Conservation (phyloP, 2,113 vertebrate genomes). For the Motacilla alba region DNA sequence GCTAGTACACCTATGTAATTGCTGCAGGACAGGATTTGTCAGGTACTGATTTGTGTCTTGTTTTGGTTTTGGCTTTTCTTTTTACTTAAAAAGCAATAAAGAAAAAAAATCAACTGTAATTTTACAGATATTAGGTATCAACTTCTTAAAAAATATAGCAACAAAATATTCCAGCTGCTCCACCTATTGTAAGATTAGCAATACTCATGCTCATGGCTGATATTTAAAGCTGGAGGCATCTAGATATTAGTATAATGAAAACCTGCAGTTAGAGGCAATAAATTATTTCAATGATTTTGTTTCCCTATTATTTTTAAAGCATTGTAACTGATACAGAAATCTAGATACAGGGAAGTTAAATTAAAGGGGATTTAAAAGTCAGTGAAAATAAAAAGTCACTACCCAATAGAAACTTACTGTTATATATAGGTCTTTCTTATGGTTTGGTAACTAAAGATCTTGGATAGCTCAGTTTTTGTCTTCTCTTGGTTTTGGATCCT, state of each 20-base stretch:
- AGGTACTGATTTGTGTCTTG: neutral
- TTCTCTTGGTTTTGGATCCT: neutral
- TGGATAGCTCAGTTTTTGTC: neutral
- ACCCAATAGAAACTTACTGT: neutral
- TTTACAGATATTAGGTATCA: neutral
- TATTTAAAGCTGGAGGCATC: neutral
- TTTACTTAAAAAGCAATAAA: neutral
- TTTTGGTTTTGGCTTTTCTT: neutral
- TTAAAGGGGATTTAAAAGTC: neutral
- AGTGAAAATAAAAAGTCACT: neutral
- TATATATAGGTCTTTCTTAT: neutral
- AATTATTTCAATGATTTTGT: neutral
- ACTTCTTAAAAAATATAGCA: neutral
- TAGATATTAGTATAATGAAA: neutral
- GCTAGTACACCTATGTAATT: neutral
- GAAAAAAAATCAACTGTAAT: neutral
- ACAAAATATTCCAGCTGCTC: neutral
- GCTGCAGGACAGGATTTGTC: neutral
- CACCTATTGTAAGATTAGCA: neutral
- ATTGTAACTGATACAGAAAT: neutral
- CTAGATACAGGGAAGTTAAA: neutral
- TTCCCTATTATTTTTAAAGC: neutral
- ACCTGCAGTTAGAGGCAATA: neutral
- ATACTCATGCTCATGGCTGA: neutral
- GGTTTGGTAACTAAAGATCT: neutral